These are phyloP conservation scores for Drosophila aldrichi DNA, from an alignment of 2,888 invertebrate species.

Conservation along the genomic window DNA sequence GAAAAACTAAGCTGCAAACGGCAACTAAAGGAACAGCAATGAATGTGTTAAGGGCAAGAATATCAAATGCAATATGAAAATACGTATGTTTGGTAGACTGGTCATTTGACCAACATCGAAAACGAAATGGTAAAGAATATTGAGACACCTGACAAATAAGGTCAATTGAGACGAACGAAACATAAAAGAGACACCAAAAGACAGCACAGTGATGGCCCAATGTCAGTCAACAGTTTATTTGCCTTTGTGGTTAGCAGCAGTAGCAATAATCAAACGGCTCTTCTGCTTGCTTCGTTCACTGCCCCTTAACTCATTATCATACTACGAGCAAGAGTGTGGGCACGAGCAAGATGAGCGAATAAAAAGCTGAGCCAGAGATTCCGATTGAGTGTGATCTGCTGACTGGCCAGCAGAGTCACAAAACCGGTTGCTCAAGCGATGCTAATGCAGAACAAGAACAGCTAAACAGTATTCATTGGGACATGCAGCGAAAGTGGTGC, in stretches of 20 bases:
- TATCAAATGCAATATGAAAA: slow-evolving; percentile 8
- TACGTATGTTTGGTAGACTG: slow-evolving; percentile 2
- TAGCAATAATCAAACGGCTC: slow-evolving; percentile 65
- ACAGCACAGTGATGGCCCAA: slow-evolving; percentile 45
- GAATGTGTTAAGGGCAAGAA: slow-evolving; percentile 13
- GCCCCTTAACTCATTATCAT: slow-evolving; percentile 61
- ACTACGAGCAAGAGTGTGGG: slow-evolving; percentile 31
- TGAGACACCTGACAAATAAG: slow-evolving; percentile 65
- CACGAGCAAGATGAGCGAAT: slow-evolving; percentile 32
- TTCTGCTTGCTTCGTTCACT: slow-evolving; percentile 17
- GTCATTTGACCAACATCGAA: slow-evolving; percentile 27
- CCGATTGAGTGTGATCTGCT: slow-evolving; percentile 28
- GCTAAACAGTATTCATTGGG: slow-evolving; percentile 50
- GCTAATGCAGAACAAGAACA: slow-evolving; percentile 74
- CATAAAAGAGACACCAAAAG: slow-evolving; percentile 27
- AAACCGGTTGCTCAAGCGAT: slow-evolving; percentile 64
- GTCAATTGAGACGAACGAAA: slow-evolving; percentile 65
- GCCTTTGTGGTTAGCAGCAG: slow-evolving; percentile 62
- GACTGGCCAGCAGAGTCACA: slow-evolving; percentile 38
- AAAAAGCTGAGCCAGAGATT: slow-evolving; percentile 31
- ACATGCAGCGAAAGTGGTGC: slow-evolving; percentile 77
- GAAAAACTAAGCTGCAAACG: slow-evolving; percentile 19
- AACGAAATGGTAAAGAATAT: slow-evolving; percentile 35
- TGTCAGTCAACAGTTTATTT: slow-evolving; percentile 60
- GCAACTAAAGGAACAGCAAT: slow-evolving; percentile 39